Conservation (phyloP, 1,140 invertebrate genomes). For the Paraescarpia echinospica region DNA sequence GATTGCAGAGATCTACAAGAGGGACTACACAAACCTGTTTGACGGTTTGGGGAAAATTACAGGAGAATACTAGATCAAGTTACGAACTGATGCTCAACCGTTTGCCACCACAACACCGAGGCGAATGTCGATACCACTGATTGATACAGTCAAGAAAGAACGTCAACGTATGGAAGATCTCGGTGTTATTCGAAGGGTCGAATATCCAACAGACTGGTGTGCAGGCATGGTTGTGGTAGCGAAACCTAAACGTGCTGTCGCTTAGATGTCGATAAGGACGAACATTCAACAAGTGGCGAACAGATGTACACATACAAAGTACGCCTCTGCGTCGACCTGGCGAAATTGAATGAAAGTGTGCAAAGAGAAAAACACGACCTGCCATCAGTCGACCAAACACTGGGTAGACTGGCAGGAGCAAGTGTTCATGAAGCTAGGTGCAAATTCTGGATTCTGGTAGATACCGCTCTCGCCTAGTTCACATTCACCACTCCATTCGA, state of each 20-base stretch:
- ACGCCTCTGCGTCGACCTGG: constrained; percentile 37
- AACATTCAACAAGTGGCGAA: too few relatives aligned
- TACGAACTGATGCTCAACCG: neutral
- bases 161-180: constrained; percentile 25
- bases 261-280: too few relatives aligned
- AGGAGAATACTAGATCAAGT: neutral
- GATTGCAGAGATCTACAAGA: too few relatives aligned
- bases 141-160: constrained; percentile 27
- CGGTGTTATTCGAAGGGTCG: constrained; percentile 31
- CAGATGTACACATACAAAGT: constrained; percentile 29
- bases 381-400: constrained; percentile 36
- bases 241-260: constrained; percentile 28
- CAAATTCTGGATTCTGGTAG: constrained; percentile 37
- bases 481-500: constrained; percentile 35
- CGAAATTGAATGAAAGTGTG: constrained; percentile 33
- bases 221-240: constrained; percentile 32
- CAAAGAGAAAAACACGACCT: constrained; percentile 32
- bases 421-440: constrained; percentile 38
- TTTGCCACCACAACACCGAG: constrained; percentile 13
- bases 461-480: constrained; percentile 34
- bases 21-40: neutral
- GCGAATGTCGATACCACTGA: constrained; percentile 27
- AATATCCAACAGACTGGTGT: constrained; percentile 33
- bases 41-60: neutral
- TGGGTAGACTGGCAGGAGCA: constrained; percentile 34